Evolutionary conservation across 2,888 invertebrate species (phyloP).

Genomic region (Dascillus cervinus): DNA sequence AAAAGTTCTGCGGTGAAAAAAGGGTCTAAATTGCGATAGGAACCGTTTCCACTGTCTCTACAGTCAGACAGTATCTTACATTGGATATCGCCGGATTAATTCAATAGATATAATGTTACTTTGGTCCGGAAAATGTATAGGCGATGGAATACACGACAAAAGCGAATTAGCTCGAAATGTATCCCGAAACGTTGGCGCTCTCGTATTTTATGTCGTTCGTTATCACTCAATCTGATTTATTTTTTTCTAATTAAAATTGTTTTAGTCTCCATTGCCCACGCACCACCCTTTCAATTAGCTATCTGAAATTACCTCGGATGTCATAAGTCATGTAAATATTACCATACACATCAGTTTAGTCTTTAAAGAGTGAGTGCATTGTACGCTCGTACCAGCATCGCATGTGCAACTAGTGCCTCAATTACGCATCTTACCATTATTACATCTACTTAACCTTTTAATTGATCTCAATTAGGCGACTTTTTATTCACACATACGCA

Average conservation of each 20-base stretch:
- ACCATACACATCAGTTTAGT: constrained; percentile 20
- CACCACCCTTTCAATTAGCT: constrained; percentile 12
- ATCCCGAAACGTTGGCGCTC: too few species aligned
- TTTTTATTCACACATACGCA: constrained; percentile 25
- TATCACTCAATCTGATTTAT: too few species aligned
- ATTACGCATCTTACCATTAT: constrained; percentile 34
- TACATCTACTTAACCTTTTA: constrained; percentile 39
- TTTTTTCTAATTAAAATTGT: too few species aligned
- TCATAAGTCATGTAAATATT: constrained; percentile 16
- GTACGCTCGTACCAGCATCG: constrained; percentile 23
- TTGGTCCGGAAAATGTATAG: constrained; percentile 14
- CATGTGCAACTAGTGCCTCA: constrained; percentile 18
- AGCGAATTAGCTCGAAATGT: constrained; percentile 25
- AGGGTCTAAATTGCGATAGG: constrained; percentile 18
- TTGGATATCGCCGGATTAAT: constrained; percentile 27
- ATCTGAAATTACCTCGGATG: too few species aligned
- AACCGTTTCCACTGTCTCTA: constrained; percentile 21
- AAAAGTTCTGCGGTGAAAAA: too few species aligned
- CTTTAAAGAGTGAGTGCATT: constrained; percentile 24
- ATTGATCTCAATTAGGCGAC: constrained; percentile 37
- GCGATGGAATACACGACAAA: constrained; percentile 21
- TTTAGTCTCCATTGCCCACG: too few species aligned
- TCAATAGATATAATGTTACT: constrained; percentile 27
- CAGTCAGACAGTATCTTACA: constrained; percentile 25
- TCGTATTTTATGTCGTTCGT: too few species aligned